Conservation (phyloP, 2,797 vertebrate genomes). For the Argyrosomus regius region DNA sequence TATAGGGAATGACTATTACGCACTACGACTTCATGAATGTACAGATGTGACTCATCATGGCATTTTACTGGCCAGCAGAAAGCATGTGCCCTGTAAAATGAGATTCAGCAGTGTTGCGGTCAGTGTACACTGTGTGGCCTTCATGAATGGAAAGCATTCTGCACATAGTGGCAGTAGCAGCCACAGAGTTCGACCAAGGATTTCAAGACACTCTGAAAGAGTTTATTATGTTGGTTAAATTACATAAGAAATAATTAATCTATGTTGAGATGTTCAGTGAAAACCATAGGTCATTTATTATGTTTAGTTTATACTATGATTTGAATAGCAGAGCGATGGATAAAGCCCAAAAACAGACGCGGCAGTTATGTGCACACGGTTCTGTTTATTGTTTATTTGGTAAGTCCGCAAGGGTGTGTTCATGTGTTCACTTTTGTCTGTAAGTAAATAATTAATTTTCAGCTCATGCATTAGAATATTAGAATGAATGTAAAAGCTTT, state of each 20-base stretch:
- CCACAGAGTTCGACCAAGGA: not conserved
- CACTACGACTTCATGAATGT: conserved; percentile 19
- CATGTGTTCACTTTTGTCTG: not conserved
- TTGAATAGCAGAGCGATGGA: not conserved
- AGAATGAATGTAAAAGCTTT: not conserved
- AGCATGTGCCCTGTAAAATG: conserved; percentile 27
- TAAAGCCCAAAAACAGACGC: not conserved
- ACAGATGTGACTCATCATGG: conserved; percentile 17
- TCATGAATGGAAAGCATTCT: conserved; percentile 34
- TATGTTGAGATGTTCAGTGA: not conserved
- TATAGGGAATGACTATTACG: conserved; percentile 19
- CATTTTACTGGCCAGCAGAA: conserved; percentile 14
- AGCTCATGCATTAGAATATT: not conserved
- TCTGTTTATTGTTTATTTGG: too few relatives aligned
- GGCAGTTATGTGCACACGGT: not conserved
- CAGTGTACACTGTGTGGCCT: conserved; percentile 7
- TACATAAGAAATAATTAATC: not conserved
- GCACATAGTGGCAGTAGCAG: conserved; percentile 8
- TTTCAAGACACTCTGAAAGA: conserved; percentile 6
- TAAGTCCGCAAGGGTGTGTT: not conserved
- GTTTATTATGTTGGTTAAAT: conserved; percentile 24
- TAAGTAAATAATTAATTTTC: not conserved
- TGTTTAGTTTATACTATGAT: not conserved
- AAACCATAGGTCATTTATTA: not conserved
- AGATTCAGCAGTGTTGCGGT: conserved; percentile 19